Evolutionary conservation across 2,888 invertebrate genomes (phyloP), one percentile per base, ranked within the genome.

Genomic region (Eilema griseolum): DNA sequence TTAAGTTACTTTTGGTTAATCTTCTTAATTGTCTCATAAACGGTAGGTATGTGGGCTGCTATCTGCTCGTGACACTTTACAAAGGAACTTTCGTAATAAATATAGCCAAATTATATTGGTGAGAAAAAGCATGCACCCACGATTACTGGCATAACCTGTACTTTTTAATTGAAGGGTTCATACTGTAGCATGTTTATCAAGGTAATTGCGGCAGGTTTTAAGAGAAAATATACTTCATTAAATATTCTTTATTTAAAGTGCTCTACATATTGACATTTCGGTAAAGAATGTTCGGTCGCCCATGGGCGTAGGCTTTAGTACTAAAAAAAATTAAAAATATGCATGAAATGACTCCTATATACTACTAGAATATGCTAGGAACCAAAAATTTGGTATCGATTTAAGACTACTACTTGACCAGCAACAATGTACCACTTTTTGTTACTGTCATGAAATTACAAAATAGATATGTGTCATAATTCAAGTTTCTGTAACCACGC

Each of bases 111-210:
- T 88, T 88, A 87, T 85, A 87, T 88, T 85, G 83, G 76, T 83
- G 85, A 81, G 82, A 85, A 87, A 85, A 84, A 81, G 66, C 60
- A 59, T 79, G 82, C 81, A 78, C 70, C 79, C 82, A 85, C 75
- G 79, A 73, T 78, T 69, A 84, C 81, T 75, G 74, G 80, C 76
- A 77, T 86, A 92, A 92, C 93, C 92, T 90, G 93, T 89, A 89
- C 89, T 75, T 83, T 87, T 89, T 92, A 92, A 93, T 93, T 92
- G 90, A 92, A 92, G 93, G 92, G 92, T 90, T 87, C 86, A 86
- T 86, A 86, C 86, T 80, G 79, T 80, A 84, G 83, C 85, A 23
- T 79, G 87, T 90, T 89, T 89, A 88, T 90, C 89, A 91, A 92
- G 90, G 92, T 88, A 92, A 92, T 90, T 90, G 88, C 86, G 78